Evolutionary conservation across 2,113 vertebrate species (phyloP), one percentile per base, ranked within the genome.

Genomic region (Hippocampus barbouri): DNA sequence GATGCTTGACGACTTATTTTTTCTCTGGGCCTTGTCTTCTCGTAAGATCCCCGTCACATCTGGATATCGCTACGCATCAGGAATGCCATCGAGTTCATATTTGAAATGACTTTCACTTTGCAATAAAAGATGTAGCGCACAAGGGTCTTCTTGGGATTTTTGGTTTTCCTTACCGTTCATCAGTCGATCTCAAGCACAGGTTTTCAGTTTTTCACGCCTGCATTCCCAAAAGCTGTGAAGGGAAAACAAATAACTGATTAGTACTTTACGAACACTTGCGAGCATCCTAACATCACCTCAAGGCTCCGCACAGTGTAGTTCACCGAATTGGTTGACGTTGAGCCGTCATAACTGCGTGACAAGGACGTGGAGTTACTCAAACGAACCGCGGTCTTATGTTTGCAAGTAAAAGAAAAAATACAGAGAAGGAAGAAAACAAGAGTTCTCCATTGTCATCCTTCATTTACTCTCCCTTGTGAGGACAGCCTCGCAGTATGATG

Each of bases 11-110:
- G 62, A 66, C 6, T 38, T 38, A 49, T 49, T 57, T 81, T 79
- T 71, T 61, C 34, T 38, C 5, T 38, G 34, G 65, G 23, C 34
- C 11, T 4, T 66, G 64, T 77, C 47, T 60, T 30, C 73, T 71
- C 74, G 71, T 73, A 71, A 77, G 67, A 23, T 62, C 69, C 5
- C 59, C 66, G 66, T 57, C 61, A 69, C 41, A 61, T 66, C 61
- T 64, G 72, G 72, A 53, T 71, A 76, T 66, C 77, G 68, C 69
- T 77, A 68, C 81, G 60, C 80, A 78, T 77, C 27, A 63, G 68
- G 27, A 69, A 27, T 70, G 77, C 66, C 70, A 66, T 78, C 72
- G 47, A 73, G 76, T 38, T 27, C 59, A 61, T 61, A 34, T 30
- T 41, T 64, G 21, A 64, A 41, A 41, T 64, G 4, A 41, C 11